Evolutionary conservation across 2,113 vertebrate genomes (phyloP).

Genomic region (Neoarius graeffei): DNA sequence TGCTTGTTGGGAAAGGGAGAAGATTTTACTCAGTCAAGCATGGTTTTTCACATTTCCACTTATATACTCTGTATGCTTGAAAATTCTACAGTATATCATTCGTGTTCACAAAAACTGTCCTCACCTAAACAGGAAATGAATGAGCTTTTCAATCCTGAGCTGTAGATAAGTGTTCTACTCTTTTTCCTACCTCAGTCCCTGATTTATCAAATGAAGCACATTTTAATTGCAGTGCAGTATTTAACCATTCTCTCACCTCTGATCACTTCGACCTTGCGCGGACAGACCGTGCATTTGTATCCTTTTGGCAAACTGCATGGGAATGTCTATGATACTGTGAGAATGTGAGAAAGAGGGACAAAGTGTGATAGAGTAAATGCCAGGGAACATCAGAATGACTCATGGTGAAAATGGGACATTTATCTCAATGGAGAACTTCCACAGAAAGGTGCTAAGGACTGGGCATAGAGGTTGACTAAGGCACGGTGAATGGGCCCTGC

Average conservation of each 20-base stretch:
- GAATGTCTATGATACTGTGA: conserved; percentile 46
- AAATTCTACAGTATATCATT: background rate
- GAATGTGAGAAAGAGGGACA: conserved; percentile 46
- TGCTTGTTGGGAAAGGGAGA: background rate
- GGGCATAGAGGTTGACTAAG: conserved; percentile 40
- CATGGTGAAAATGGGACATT: conserved; percentile 52
- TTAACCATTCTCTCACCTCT: conserved; percentile 4
- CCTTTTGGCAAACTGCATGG: conserved; percentile 44
- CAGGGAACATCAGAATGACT: conserved; percentile 50
- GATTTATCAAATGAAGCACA: background rate
- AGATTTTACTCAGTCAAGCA: background rate
- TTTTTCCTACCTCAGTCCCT: background rate
- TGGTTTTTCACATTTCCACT: background rate
- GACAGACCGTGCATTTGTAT: conserved; percentile 40
- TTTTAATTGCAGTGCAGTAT: background rate
- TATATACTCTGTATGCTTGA: background rate
- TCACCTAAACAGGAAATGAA: background rate
- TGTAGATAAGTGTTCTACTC: background rate
- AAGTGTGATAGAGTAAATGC: conserved; percentile 54
- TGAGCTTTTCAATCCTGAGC: background rate
- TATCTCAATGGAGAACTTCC: conserved; percentile 51
- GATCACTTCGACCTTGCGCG: conserved; percentile 18
- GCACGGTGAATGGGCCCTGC: conserved; percentile 33
- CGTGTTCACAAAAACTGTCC: background rate
- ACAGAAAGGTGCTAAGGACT: conserved; percentile 42